Conservation (phyloP, 2,113 vertebrate species). For the Rostratula benghalensis region DNA sequence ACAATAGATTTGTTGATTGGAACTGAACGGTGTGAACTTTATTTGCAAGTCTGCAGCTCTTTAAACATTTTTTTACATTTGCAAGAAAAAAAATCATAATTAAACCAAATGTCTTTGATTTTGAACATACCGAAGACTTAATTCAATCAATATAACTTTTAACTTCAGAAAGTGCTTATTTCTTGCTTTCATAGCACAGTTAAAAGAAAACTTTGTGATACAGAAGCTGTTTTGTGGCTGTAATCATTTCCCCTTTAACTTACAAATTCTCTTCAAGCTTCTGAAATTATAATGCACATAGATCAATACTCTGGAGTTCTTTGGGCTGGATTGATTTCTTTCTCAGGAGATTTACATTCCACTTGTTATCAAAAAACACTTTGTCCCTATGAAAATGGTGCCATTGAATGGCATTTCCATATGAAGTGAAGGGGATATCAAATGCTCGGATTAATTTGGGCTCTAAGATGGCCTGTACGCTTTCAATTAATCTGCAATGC, state of each 20-base stretch:
- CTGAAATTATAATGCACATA: constrained; percentile 73
- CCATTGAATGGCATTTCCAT: constrained; percentile 76
- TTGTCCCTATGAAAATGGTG: constrained; percentile 76
- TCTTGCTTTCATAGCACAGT: constrained; percentile 43
- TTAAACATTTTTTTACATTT: background rate
- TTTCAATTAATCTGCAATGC: constrained; percentile 66
- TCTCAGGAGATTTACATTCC: constrained; percentile 77
- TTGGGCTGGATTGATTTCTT: constrained; percentile 75
- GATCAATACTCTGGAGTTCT: constrained; percentile 70
- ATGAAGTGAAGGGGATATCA: constrained; percentile 73
- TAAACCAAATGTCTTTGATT: constrained; percentile 40
- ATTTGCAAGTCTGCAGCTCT: background rate
- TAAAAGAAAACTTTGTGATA: constrained; percentile 53
- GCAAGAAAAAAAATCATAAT: background rate
- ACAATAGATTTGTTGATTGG: background rate
- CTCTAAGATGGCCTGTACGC: constrained; percentile 63
- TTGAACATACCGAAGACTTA: constrained; percentile 24
- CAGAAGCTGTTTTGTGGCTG: constrained; percentile 24
- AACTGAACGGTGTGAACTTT: background rate
- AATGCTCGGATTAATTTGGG: constrained; percentile 72
- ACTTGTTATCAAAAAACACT: constrained; percentile 75
- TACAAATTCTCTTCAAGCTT: constrained; percentile 63
- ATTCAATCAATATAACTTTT: constrained; percentile 33
- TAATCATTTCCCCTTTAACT: constrained; percentile 51
- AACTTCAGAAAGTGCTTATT: constrained; percentile 34